Percentiles rank a stretch among this genome's conserved stretches.
These are phyloP conservation scores for Pelecanoides urinatrix DNA, from an alignment of 2,113 vertebrate genomes.

Conservation along the genomic window DNA sequence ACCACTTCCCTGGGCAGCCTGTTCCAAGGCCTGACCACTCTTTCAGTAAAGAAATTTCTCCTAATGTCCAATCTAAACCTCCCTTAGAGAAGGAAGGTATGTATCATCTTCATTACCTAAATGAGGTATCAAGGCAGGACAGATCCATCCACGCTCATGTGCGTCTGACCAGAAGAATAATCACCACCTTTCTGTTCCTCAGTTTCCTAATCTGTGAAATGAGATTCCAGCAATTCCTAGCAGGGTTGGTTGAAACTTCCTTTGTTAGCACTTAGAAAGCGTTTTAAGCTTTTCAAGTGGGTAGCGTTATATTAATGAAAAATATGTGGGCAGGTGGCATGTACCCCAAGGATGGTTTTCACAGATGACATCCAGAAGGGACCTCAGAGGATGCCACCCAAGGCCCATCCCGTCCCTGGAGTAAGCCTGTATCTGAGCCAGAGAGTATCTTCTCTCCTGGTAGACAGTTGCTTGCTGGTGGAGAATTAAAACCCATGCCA, in stretches of 20 bases:
- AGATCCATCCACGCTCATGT: fast-evolving
- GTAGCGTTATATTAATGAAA: neutral
- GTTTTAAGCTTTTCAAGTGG: neutral
- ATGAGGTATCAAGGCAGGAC: neutral
- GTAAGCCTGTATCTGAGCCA: neutral
- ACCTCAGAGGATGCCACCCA: neutral
- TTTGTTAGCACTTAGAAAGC: neutral
- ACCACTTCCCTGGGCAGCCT: no score
- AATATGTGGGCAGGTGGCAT: neutral
- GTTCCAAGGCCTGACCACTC: no score
- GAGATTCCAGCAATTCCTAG: neutral
- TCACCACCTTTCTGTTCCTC: neutral
- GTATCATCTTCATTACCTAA: neutral
- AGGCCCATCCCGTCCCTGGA: neutral
- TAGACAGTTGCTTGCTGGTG: neutral
- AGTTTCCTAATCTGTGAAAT: neutral
- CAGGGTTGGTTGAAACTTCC: neutral
- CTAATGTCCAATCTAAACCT: no score
- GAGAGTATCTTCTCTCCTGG: neutral
- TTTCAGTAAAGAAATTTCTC: no score
- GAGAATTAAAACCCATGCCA: neutral
- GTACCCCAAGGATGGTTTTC: neutral
- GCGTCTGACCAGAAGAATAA: neutral
- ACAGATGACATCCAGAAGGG: neutral
- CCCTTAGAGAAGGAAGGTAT: neutral